These are phyloP conservation scores for Glyphotaelius pellucidus DNA, from an alignment of 2,888 invertebrate genomes.

Conservation along the genomic window DNA sequence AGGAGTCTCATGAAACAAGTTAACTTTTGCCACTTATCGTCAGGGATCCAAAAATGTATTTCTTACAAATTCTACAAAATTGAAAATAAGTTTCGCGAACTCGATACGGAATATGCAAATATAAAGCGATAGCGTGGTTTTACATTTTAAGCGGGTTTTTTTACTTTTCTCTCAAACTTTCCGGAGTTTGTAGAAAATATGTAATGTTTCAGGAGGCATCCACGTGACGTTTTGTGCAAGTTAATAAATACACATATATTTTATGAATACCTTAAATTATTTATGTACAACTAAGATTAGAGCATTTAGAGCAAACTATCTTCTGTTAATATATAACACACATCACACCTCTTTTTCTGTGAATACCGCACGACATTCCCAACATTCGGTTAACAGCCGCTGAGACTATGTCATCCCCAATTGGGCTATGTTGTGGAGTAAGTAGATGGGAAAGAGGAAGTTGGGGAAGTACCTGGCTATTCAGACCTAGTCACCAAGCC, in stretches of 20 bases:
- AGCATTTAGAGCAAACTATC: no score
- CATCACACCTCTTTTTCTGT: no score
- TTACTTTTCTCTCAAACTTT: conserved; percentile 37
- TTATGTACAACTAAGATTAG: no score
- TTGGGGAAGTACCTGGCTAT: no score
- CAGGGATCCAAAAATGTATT: not conserved
- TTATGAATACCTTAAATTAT: not conserved
- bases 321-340: no score
- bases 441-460: no score
- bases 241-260: not conserved
- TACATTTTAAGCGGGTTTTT: conserved; percentile 51
- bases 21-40: not conserved
- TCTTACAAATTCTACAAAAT: conserved; percentile 39
- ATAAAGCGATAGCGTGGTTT: conserved; percentile 43
- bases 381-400: no score
- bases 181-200: not conserved
- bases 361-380: no score
- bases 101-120: conserved; percentile 44
- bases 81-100: conserved; percentile 52
- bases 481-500: no score
- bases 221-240: not conserved
- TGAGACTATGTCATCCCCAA: no score
- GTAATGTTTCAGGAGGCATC: not conserved
- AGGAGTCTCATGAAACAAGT: not conserved
- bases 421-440: no score